Percentiles rank a stretch among this genome's conserved stretches.
Conservation (phyloP, 2,113 vertebrate species). For the Pluvianellus socialis region DNA sequence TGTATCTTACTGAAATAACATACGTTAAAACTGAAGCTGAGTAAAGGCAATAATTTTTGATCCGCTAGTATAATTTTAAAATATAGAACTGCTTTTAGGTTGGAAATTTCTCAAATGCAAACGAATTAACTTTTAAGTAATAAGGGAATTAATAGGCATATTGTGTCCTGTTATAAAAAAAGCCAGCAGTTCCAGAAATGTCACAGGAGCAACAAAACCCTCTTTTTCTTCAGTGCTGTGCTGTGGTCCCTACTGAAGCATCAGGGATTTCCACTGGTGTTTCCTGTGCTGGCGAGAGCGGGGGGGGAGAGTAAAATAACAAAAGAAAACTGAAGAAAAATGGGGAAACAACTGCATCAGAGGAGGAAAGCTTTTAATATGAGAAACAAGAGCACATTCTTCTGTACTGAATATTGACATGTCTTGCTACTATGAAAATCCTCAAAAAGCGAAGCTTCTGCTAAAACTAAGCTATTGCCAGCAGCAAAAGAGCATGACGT, state of each 20-base stretch:
- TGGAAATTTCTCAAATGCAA: background rate
- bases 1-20: background rate
- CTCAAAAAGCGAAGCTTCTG: background rate
- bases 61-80: background rate
- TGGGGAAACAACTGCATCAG: background rate
- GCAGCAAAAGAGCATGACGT: background rate
- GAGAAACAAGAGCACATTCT: background rate
- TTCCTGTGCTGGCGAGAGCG: background rate
- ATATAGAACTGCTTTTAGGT: background rate
- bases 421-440: background rate
- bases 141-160: background rate
- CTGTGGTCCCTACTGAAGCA: background rate
- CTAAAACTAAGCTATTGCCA: background rate
- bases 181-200: background rate
- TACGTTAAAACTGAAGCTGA: background rate
- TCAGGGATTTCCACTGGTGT: background rate
- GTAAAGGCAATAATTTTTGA: background rate
- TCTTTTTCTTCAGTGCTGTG: background rate
- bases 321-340: background rate
- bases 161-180: background rate
- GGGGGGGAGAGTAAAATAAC: background rate
- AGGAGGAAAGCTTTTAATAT: background rate
- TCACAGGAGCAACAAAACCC: background rate
- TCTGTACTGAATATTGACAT: background rate
- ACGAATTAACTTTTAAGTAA: background rate